These are phyloP conservation scores for Celastrina argiolus DNA, from an alignment of 2,888 invertebrate species.

Conservation along the genomic window DNA sequence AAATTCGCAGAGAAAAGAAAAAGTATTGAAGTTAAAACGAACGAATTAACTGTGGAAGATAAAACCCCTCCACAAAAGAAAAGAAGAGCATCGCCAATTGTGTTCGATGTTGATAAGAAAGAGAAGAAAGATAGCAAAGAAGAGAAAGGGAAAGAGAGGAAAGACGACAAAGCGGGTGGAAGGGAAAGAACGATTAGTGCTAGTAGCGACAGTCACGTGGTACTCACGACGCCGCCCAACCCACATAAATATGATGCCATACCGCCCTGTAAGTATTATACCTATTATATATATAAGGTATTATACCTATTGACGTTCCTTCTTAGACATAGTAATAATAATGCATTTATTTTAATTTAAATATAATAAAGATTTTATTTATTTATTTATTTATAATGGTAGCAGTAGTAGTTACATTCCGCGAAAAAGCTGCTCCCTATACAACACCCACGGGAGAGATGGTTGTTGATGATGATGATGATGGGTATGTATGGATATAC, in stretches of 20 bases:
- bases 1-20: constrained; percentile 40
- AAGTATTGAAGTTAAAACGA: constrained; percentile 27
- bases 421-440: too few relatives aligned
- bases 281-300: too few relatives aligned
- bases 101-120: constrained; percentile 68
- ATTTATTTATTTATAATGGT: too few relatives aligned
- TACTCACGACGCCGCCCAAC: constrained; percentile 50
- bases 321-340: too few relatives aligned
- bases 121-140: constrained; percentile 36
- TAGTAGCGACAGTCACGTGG: constrained; percentile 63
- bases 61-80: constrained; percentile 47
- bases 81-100: constrained; percentile 76
- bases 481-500: too few relatives aligned
- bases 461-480: too few relatives aligned
- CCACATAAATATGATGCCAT: constrained; percentile 78
- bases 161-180: constrained; percentile 35
- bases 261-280: constrained; percentile 73
- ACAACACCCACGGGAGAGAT: too few relatives aligned
- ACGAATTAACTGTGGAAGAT: constrained; percentile 31
- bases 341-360: too few relatives aligned
- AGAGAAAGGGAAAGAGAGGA: constrained; percentile 38
- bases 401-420: too few relatives aligned
- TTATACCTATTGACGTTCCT: too few relatives aligned
- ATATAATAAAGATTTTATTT: too few relatives aligned
- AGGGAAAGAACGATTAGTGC: constrained; percentile 68